These are phyloP conservation scores for Aquatica leii DNA, from an alignment of 2,888 invertebrate species.

Conservation along the genomic window DNA sequence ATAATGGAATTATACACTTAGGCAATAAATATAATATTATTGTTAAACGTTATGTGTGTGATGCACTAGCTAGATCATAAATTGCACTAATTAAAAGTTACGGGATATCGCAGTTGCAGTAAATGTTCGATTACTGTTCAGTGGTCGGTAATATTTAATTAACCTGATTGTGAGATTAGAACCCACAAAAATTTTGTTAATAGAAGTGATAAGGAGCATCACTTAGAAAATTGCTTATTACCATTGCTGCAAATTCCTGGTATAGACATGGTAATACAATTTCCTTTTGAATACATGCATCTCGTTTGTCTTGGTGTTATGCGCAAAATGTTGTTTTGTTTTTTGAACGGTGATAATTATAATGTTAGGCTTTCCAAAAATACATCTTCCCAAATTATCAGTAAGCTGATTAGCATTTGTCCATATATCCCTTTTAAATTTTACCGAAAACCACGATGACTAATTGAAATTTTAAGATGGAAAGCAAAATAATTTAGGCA, in stretches of 20 bases:
- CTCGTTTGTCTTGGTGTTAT: slow-evolving; percentile 9
- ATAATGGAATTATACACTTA: background rate
- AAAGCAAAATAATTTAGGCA: slow-evolving; percentile 3
- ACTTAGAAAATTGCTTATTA: background rate
- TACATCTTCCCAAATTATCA: background rate
- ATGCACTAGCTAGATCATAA: slow-evolving; percentile 1
- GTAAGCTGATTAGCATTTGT: background rate
- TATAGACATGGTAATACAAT: background rate
- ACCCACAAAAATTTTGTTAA: background rate
- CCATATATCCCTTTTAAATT: background rate
- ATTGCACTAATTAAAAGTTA: background rate
- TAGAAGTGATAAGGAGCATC: background rate
- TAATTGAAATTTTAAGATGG: background rate
- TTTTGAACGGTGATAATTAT: background rate
- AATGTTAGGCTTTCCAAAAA: slow-evolving; percentile 1
- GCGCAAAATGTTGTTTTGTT: slow-evolving; percentile 4
- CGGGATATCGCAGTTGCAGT: background rate
- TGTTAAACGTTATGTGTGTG: background rate
- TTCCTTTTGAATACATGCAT: slow-evolving; percentile 7
- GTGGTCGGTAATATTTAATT: background rate
- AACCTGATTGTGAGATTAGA: background rate
- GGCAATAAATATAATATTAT: background rate
- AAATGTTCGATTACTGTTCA: background rate
- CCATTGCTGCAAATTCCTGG: background rate
- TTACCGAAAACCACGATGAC: slow-evolving; percentile 1